A percentile compares a stretch with the other conserved stretches of the same genome.
Conservation (phyloP, 2,113 vertebrate species). For the Elachura formosa region DNA sequence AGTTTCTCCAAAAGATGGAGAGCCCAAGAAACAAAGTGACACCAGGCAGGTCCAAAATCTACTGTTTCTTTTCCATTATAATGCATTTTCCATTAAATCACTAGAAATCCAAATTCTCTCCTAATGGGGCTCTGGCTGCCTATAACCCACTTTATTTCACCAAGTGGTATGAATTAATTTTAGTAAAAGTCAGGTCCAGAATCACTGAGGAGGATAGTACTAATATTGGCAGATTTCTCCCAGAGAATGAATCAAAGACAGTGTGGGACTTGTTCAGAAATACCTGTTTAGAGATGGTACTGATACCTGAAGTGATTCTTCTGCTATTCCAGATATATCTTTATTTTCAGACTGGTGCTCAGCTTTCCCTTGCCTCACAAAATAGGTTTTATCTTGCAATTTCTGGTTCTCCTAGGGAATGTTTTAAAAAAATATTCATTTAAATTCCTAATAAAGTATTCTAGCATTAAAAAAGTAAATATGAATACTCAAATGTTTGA, state of each 20-base stretch:
- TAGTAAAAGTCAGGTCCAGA: background rate
- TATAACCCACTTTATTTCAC: background rate
- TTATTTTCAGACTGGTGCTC: background rate
- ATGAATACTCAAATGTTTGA: background rate
- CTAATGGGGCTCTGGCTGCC: background rate
- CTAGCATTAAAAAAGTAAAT: background rate
- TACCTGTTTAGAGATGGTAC: background rate
- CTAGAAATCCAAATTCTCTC: background rate
- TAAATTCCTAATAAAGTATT: background rate
- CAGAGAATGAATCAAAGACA: background rate
- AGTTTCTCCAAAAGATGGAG: background rate
- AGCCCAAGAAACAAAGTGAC: background rate
- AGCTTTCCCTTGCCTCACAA: slow-evolving; percentile 66
- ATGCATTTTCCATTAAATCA: background rate
- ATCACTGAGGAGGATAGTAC: background rate
- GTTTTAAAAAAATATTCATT: background rate
- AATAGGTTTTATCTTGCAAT: slow-evolving; percentile 66
- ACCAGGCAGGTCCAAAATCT: background rate
- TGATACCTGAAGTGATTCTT: slow-evolving; percentile 64
- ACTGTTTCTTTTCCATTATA: background rate
- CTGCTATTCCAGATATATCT: background rate
- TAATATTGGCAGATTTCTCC: background rate
- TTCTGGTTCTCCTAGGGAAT: slow-evolving; percentile 54
- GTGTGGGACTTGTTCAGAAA: background rate
- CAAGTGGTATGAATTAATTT: background rate